Percentiles rank a stretch among this genome's conserved stretches.
Conservation (phyloP, 1,140 invertebrate genomes). For the Arctopsyche grandis region DNA sequence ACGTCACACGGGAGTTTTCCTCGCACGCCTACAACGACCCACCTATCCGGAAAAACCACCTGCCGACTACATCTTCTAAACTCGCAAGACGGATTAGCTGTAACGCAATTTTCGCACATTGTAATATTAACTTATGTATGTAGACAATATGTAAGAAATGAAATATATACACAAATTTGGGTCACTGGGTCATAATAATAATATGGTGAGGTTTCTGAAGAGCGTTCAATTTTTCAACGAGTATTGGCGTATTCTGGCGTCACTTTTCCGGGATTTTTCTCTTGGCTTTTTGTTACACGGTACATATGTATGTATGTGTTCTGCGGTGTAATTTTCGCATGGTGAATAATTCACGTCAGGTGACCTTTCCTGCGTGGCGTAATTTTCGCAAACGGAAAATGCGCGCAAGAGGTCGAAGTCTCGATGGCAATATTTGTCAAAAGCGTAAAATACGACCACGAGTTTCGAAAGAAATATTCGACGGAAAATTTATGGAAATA, state of each 20-base stretch:
- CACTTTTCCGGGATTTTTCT: too few species aligned
- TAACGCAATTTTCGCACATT: too few species aligned
- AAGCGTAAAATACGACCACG: slow-evolving; percentile 1
- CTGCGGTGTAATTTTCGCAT: background rate
- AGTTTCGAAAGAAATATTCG: background rate
- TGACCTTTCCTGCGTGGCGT: background rate
- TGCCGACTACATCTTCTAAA: too few species aligned
- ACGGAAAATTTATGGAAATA: slow-evolving; percentile 6
- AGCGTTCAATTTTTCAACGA: background rate
- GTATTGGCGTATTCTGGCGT: background rate
- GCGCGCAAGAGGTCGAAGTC: background rate
- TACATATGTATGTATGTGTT: background rate
- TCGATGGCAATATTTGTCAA: slow-evolving; percentile 21
- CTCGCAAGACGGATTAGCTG: too few species aligned
- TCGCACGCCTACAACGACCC: too few species aligned
- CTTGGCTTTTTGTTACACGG: background rate
- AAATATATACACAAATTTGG: too few species aligned
- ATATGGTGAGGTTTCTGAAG: background rate
- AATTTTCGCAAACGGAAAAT: background rate
- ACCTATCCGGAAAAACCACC: too few species aligned
- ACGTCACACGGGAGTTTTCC: too few species aligned
- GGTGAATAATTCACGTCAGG: slow-evolving; percentile 16
- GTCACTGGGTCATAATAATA: slow-evolving; percentile 11
- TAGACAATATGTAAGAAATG: too few species aligned
- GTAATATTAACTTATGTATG: too few species aligned